Base-by-base conservation (phyloP, 2,888 invertebrate species). In the Mesorhabditis spiculigera region DNA sequence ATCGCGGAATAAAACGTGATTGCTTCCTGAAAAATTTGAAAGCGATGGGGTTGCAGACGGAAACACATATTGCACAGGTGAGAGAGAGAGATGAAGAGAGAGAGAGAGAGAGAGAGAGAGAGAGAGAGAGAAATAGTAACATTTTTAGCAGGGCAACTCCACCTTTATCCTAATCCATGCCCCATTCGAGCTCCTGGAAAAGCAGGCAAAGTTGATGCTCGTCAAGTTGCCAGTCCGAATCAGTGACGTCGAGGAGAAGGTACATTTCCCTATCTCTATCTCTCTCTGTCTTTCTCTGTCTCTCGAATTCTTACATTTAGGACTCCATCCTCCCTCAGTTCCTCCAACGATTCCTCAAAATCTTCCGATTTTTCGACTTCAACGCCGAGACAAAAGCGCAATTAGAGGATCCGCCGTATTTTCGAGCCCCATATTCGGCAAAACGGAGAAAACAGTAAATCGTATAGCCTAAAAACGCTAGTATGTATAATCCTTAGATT, bases 151-250 rank as follows among this genome's bases (percentile, higher is more conserved):
- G 4, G 73, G 73, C 4, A 63, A 68, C n/a, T 71, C 73, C 4
- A 65, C 69, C 28, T 84, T 81, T 72, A 75, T 81, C 16, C 78
- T 82, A 5, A 68, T 85, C 45, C 85, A 85, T 70, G 85, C 81
- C 6, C 85, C 84, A 2, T 85, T 83, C 71, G 65, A 73, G 63
- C 76, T 84, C 13, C 73, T 84, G 61, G 75, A 76, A 62, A 74
- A 78, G 61, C 83, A 83, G 71, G 85, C 84, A 42, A 82, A 85
- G 69, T 61, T 85, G 10, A 61, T 84, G 71, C 72, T 73, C 41
- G 76, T 84, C 5, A 62, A 87, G 74, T 86, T 87, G 86, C 87
- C 87, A 2, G 78, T 87, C 13, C 82, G 86, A 70, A 86, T 87
- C 77, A 77, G 82, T 79, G 82, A 82, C 70, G 72, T 83, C 4